Evolutionary conservation across 2,797 vertebrate genomes (phyloP), one percentile per base, ranked within the genome.

Genomic region (Crenuchus spilurus): DNA sequence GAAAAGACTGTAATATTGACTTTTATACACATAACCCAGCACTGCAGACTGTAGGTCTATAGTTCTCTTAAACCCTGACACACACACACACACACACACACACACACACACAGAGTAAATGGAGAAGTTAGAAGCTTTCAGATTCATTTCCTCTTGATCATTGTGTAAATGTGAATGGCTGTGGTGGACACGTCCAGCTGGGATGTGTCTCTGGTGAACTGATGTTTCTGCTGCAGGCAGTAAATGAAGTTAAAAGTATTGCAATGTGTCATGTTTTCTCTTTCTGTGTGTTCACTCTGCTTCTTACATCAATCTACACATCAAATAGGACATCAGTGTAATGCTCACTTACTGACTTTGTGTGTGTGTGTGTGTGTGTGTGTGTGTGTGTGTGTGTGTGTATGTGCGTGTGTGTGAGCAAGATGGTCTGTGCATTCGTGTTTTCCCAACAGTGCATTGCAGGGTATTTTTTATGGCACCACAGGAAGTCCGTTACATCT

Each of bases 401-500:
- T 20, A 24, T 11, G 20, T 8, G n/a, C 13, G 33, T 54, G 62
- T 73, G 28, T 28, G 18, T 28, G 61, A 37, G 42, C 26, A 24
- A 9, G 20, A 35, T 37, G 30, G 18, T 54, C 35, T 74, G 37
- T 54, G 72, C 61, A 69, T 52, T 63, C 16, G 51, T 61, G 67
- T 84, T 80, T 78, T 76, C 82, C 78, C 67, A 75, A 82, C 76
- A 76, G 54, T 76, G 69, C 74, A 74, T 76, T 83, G 69, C 78
- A 75, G 70, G 66, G 78, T 80, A 75, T 84, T 82, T 81, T 65
- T 57, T 57, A 57, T 76, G 75, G 75, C 49, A 82, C 72, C 75
- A 81, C 81, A 84, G 81, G 83, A 83, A 83, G 83, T 83, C 79
- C 54, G 81, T 81, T 80, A 83, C 69, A 84, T 76, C 79, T 80